Conservation (phyloP, 2,888 invertebrate genomes). For the Achlya flavicornis region DNA sequence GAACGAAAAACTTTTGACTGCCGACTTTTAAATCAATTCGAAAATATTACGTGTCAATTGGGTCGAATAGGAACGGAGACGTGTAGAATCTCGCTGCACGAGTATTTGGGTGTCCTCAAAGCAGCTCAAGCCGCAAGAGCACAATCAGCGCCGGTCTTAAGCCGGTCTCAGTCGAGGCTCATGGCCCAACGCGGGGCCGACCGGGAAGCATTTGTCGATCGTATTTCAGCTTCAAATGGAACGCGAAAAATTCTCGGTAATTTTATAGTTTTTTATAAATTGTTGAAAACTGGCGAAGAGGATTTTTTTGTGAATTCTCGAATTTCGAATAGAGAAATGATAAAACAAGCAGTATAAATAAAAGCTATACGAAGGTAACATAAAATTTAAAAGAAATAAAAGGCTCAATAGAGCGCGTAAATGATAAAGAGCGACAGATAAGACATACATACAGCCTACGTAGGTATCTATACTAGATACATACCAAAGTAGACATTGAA, state of each 20-base stretch:
- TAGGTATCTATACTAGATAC: too few species aligned
- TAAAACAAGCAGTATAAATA: neutral
- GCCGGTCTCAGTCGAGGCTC: conserved; percentile 16
- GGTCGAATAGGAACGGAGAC: conserved; percentile 4
- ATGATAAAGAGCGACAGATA: too few species aligned
- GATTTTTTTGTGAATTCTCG: neutral
- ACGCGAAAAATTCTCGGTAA: neutral
- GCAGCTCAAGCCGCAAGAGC: conserved; percentile 15
- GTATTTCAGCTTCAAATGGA: neutral
- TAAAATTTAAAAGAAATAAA: too few species aligned
- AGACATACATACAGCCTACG: too few species aligned
- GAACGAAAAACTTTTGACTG: too few species aligned
- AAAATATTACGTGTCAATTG: neutral
- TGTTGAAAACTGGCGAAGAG: neutral
- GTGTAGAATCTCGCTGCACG: conserved; percentile 24
- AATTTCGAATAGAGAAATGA: neutral
- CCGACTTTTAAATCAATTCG: neutral
- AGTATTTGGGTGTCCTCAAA: conserved; percentile 1
- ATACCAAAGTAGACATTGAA: too few species aligned
- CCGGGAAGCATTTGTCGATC: neutral
- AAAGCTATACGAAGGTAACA: too few species aligned
- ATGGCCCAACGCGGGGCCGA: conserved; percentile 7
- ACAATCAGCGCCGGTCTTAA: conserved; percentile 20
- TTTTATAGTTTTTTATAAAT: conserved; percentile 5
- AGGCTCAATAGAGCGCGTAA: too few species aligned